These are phyloP conservation scores for Abscondita cerata DNA, from an alignment of 2,888 invertebrate species.

Conservation along the genomic window DNA sequence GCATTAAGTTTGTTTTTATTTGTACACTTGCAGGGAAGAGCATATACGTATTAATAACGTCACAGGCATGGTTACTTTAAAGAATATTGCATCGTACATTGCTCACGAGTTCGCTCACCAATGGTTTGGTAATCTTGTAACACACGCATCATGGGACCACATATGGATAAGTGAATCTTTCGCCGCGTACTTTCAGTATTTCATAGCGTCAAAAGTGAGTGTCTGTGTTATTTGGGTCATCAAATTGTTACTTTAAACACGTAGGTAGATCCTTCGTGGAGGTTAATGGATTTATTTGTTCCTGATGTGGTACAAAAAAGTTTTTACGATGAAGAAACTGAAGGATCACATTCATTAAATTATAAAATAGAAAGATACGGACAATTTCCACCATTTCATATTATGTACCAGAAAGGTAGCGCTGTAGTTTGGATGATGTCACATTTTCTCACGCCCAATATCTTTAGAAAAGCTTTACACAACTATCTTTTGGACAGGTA, in stretches of 20 bases:
- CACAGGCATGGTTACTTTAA: conserved; percentile 33
- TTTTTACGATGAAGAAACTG: conserved; percentile 8
- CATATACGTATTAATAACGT: conserved; percentile 8
- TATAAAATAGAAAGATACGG: conserved; percentile 5
- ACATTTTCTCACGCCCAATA: conserved; percentile 14
- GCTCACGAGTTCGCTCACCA: conserved; percentile 66
- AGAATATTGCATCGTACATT: conserved; percentile 51
- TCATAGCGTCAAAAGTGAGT: conserved; percentile 47
- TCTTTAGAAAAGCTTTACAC: conserved; percentile 17
- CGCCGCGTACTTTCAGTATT: conserved; percentile 62
- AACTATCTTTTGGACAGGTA: conserved; percentile 17
- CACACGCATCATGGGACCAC: conserved; percentile 56
- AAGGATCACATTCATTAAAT: conserved; percentile 10
- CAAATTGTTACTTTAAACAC: too few relatives aligned
- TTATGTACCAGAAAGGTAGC: conserved; percentile 23
- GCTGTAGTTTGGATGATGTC: conserved; percentile 18
- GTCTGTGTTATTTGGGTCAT: too few relatives aligned
- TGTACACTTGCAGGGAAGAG: conserved; percentile 12
- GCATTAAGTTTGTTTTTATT: neutral
- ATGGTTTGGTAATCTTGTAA: conserved; percentile 61
- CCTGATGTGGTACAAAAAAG: conserved; percentile 8
- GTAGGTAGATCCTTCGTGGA: conserved; percentile 54
- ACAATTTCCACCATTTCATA: conserved; percentile 20
- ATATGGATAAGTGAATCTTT: conserved; percentile 63
- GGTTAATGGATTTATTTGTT: conserved; percentile 59